These are phyloP conservation scores for Bradypus variegatus DNA, from an alignment of 2,797 vertebrate genomes.

Conservation along the genomic window DNA sequence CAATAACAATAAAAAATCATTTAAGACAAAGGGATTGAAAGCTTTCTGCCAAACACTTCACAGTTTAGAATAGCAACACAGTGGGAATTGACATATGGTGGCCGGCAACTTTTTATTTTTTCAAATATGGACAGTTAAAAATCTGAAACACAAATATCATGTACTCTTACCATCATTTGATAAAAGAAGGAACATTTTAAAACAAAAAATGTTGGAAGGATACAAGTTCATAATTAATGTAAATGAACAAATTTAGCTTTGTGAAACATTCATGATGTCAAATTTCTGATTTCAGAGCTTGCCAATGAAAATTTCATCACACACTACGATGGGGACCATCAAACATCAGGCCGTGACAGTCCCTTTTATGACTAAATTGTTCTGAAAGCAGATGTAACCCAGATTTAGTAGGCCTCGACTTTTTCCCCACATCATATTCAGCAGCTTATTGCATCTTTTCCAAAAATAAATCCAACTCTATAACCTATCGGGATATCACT, in stretches of 20 bases:
- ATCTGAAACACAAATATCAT: neutral
- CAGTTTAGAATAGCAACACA: neutral
- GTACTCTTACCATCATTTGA: neutral
- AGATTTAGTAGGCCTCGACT: neutral
- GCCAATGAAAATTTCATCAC: neutral
- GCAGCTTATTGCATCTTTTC: neutral
- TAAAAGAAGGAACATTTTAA: constrained; percentile 3
- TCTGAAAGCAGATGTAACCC: constrained; percentile 17
- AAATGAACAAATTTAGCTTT: constrained; percentile 5
- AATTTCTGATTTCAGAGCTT: constrained; percentile 17
- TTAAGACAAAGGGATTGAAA: neutral
- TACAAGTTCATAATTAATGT: neutral
- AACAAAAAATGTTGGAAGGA: neutral
- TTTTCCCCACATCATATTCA: neutral
- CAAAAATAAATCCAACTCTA: constrained; percentile 20
- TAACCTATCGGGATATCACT: neutral
- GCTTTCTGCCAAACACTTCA: neutral
- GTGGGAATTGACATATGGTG: neutral
- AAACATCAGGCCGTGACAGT: neutral
- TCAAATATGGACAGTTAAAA: neutral
- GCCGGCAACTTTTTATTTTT: neutral
- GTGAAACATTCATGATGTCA: neutral
- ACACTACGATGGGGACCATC: neutral
- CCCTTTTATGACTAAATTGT: constrained; percentile 9
- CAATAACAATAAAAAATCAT: neutral